Evolutionary conservation across 2,888 invertebrate species (phyloP), one percentile per base, ranked within the genome.

Genomic region (Periphyllus acericola): DNA sequence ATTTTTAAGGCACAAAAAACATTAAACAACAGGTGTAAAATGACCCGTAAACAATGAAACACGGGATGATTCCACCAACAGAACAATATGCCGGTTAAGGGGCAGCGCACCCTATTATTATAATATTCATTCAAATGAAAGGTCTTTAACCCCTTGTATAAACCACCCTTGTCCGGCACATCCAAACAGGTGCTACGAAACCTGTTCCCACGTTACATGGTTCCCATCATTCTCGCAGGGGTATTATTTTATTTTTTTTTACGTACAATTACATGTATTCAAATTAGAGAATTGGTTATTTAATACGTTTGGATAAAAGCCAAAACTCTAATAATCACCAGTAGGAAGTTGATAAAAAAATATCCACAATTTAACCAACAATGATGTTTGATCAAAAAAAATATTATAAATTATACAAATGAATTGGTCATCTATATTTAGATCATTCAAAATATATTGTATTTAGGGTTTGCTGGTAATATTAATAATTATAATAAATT

Each of bases 21-120:
- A 46, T 9, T 75, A 87, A 81, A 87, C 81, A 87, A 87, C 87
- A 87, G 87, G 87, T 87, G 87, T 81, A 87, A 87, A 87, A 80
- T 87, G 87, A 87, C 87, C 87, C 32, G n/a, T 74, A 75, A 80
- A 81, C 87, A 87, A 87, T 81, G 87, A 81, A 87, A 81, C 81
- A 21, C 74, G 81, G 87, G 74, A 87, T 81, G 87, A 87, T 87
- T 87, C 21, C 46, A 19, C 6, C 60, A 68, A 87, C 81, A 81
- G 81, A 87, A 87, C 87, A 87, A 87, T 87, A 87, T 81, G 87
- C 21, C 80, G 87, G 87, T 87, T 87, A 66, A 81, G 81, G 81
- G 87, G 66, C 81, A 75, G 74, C 66, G 74, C 87, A 74, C 87
- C 34, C 87, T 74, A 80, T 87, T 72, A 72, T 81, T 75, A 81